Conservation (phyloP, 2,797 vertebrate genomes). For the Euphonia xanthogaster region DNA sequence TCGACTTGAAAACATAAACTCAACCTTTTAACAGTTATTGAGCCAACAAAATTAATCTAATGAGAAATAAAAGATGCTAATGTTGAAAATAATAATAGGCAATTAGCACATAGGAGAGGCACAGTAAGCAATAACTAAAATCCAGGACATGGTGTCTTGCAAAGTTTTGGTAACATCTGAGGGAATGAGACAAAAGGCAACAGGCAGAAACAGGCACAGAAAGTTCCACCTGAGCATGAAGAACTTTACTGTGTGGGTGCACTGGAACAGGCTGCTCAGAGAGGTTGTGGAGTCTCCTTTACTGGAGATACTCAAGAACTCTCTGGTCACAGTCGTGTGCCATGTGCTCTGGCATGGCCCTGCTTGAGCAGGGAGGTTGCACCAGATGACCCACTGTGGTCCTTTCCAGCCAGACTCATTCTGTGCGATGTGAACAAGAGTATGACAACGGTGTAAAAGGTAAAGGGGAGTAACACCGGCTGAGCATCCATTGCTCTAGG, state of each 20-base stretch:
- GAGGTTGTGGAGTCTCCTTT: background rate
- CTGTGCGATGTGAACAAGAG: background rate
- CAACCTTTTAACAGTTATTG: background rate
- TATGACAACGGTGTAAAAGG: too few relatives aligned
- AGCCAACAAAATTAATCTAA: background rate
- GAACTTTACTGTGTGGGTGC: background rate
- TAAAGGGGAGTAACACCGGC: background rate
- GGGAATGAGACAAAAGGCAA: background rate
- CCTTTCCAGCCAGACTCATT: fast-evolving
- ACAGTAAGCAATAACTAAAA: background rate
- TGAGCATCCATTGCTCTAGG: fast-evolving
- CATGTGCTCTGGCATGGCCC: fast-evolving
- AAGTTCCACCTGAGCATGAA: too few relatives aligned
- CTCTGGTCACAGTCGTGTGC: fast-evolving
- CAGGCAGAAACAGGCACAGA: background rate
- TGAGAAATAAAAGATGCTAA: background rate
- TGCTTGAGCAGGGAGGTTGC: background rate
- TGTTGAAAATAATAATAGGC: background rate
- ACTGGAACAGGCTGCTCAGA: background rate
- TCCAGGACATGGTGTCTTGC: fast-evolving
- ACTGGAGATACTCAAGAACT: fast-evolving
- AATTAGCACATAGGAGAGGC: too few relatives aligned
- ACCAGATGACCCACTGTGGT: background rate
- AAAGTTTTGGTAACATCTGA: background rate
- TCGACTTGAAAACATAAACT: background rate